phyloP scores from a whole-genome alignment of 1,140 invertebrate species.

The Camponotus pennsylvanicus region DNA sequence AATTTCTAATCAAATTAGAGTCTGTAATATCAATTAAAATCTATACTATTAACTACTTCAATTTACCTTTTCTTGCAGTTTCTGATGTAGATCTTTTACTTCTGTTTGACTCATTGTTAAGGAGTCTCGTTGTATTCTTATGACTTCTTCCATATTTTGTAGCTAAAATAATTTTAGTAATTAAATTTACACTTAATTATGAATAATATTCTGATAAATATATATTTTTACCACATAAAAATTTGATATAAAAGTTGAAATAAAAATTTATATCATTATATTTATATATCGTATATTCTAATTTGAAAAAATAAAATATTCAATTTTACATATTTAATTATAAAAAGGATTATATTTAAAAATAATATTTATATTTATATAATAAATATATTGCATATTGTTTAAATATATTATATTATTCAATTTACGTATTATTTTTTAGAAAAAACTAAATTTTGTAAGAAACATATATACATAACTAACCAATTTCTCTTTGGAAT shows the following conservation, averaged over 20 bases:
- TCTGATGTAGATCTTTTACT: slow-evolving; percentile 80
- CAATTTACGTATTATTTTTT: no score
- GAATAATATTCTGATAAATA: background rate
- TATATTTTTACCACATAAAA: slow-evolving; percentile 4
- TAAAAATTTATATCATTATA: background rate
- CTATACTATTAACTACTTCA: background rate
- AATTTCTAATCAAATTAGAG: background rate
- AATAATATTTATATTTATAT: background rate
- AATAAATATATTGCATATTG: background rate
- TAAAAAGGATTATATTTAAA: no score
- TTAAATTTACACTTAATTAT: slow-evolving; percentile 26
- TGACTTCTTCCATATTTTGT: slow-evolving; percentile 83
- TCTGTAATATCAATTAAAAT: slow-evolving; percentile 5
- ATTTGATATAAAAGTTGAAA: slow-evolving; percentile 7
- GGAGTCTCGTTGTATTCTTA: slow-evolving; percentile 82
- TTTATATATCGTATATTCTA: background rate
- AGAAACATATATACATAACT: slow-evolving; percentile 48
- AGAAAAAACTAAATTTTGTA: no score
- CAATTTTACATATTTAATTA: background rate
- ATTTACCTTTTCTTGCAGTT: slow-evolving; percentile 82
- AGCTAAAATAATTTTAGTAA: slow-evolving; percentile 73
- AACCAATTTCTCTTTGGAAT: slow-evolving; percentile 83
- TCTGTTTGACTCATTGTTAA: slow-evolving; percentile 81
- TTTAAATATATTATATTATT: no score
- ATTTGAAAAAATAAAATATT: background rate